Conservation (phyloP, 2,888 invertebrate genomes). For the Augochlorella aurata region DNA sequence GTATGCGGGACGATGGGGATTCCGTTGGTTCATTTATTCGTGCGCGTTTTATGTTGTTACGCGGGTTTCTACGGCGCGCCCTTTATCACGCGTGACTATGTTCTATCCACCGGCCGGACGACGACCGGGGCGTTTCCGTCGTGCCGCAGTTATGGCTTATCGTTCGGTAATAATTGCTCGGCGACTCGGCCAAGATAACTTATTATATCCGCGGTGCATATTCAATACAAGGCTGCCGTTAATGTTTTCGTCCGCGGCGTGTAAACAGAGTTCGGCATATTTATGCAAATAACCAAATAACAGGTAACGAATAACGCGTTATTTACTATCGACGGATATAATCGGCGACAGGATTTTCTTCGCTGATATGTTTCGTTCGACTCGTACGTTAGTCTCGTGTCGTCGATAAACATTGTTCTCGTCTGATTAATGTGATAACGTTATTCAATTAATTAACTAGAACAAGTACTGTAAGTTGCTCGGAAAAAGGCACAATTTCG, state of each 20-base stretch:
- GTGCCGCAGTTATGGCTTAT: slow-evolving; percentile 47
- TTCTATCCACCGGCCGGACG: slow-evolving; percentile 30
- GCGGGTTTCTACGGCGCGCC: slow-evolving; percentile 13
- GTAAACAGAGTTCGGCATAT: neutral
- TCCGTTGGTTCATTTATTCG: slow-evolving; percentile 18
- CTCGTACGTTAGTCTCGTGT: too few relatives aligned
- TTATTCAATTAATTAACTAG: too few relatives aligned
- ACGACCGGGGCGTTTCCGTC: slow-evolving; percentile 39
- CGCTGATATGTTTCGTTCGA: too few relatives aligned
- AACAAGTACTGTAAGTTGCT: too few relatives aligned
- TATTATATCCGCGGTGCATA: slow-evolving; percentile 33
- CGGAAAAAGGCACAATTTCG: too few relatives aligned
- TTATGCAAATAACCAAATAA: neutral
- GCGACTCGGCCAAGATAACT: slow-evolving; percentile 33
- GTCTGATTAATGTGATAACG: too few relatives aligned
- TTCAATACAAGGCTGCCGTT: slow-evolving; percentile 37
- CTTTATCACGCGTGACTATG: slow-evolving; percentile 38
- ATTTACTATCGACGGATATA: neutral
- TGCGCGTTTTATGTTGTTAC: slow-evolving; percentile 30
- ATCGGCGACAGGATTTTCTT: too few relatives aligned
- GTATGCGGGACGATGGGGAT: slow-evolving; percentile 25
- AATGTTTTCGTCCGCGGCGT: slow-evolving; percentile 10
- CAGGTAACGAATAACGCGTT: neutral
- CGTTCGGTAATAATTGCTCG: slow-evolving; percentile 52
- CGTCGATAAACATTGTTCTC: too few relatives aligned